These are phyloP conservation scores for Salminus brasiliensis DNA, from an alignment of 2,113 vertebrate species.

Conservation along the genomic window DNA sequence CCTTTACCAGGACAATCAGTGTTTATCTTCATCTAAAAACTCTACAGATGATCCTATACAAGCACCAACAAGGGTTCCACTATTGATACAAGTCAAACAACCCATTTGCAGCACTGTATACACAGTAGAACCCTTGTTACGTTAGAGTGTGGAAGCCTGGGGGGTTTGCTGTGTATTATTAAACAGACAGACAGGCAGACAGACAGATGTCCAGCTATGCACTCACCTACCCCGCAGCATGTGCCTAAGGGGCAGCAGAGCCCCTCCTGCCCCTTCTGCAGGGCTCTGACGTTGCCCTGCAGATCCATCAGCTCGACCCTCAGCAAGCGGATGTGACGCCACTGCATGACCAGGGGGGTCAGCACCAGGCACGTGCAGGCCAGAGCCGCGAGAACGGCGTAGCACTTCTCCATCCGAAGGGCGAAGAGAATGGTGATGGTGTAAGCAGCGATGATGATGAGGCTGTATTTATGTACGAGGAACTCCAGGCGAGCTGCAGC, in stretches of 20 bases:
- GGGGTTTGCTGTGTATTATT: no score
- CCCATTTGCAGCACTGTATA: no score
- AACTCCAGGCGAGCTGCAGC: background rate
- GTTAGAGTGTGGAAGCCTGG: no score
- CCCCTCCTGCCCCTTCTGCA: background rate
- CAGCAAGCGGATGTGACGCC: slow-evolving; percentile 41
- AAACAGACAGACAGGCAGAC: background rate
- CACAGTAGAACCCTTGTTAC: no score
- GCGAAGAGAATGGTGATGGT: background rate
- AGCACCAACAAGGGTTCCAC: no score
- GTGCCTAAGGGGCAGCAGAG: background rate
- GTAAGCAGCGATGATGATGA: background rate
- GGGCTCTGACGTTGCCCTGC: background rate
- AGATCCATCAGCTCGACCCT: slow-evolving; percentile 41
- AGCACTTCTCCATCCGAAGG: background rate
- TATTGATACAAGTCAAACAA: no score
- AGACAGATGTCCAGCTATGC: background rate
- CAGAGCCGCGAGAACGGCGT: slow-evolving; percentile 1
- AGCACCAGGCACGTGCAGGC: slow-evolving; percentile 42
- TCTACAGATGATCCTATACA: no score
- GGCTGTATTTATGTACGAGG: no score
- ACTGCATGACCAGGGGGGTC: slow-evolving; percentile 44
- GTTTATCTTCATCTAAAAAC: no score
- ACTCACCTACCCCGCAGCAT: slow-evolving; percentile 38
- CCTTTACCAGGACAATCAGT: no score